Evolutionary conservation across 2,113 vertebrate species (phyloP).

Genomic region (Sclerurus mexicanus): DNA sequence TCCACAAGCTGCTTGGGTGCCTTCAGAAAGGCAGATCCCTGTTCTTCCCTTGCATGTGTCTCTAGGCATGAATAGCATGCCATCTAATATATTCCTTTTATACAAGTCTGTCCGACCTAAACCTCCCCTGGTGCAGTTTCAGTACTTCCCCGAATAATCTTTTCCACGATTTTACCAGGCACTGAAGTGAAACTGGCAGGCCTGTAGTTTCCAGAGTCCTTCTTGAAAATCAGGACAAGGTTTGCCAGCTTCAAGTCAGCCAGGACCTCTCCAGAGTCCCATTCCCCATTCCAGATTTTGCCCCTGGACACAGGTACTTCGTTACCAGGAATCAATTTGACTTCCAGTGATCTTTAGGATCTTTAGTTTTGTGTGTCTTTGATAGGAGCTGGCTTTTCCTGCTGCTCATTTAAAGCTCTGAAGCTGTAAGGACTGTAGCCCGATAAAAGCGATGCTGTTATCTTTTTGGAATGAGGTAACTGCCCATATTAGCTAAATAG

Average conservation of each 20-base stretch:
- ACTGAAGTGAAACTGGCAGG: neutral
- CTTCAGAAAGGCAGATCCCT: neutral
- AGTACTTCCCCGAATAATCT: neutral
- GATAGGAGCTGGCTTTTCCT: neutral
- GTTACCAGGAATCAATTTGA: neutral
- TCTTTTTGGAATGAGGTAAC: neutral
- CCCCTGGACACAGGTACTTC: neutral
- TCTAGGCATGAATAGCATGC: neutral
- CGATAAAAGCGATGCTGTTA: neutral
- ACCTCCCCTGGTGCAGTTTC: neutral
- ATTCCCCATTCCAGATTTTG: neutral
- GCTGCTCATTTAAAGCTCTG: neutral
- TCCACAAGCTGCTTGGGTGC: neutral
- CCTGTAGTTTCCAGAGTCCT: neutral
- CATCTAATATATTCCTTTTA: neutral
- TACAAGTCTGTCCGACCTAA: neutral
- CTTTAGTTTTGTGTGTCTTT: neutral
- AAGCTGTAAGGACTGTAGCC: neutral
- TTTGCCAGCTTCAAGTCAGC: neutral
- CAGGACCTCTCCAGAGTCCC: accelerated
- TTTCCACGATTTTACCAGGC: neutral
- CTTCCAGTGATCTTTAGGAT: neutral
- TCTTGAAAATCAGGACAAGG: neutral
- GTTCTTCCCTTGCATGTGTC: neutral
- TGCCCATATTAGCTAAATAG: neutral